Conservation (phyloP, 2,888 invertebrate genomes). For the Sinotaia quadrata region DNA sequence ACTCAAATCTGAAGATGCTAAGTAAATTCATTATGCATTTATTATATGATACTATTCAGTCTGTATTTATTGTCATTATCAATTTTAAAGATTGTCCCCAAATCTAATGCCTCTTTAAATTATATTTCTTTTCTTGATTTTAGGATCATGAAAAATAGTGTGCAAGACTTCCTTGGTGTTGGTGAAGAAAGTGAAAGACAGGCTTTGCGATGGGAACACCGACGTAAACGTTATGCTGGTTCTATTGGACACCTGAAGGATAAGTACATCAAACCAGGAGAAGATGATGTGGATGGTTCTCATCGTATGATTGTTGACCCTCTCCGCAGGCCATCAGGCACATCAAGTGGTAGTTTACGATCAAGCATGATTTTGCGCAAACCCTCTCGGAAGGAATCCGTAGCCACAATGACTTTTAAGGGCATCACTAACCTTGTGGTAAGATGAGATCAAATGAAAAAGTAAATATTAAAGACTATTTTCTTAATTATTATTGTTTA, state of each 20-base stretch:
- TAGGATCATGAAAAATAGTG: conserved; percentile 84
- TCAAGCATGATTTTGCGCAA: conserved; percentile 35
- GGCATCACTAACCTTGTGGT: conserved; percentile 87
- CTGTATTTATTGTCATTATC: too few species aligned
- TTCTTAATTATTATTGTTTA: too few species aligned
- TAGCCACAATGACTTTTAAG: conserved; percentile 85
- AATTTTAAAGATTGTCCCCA: too few species aligned
- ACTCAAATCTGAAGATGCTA: too few species aligned
- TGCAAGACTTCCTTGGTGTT: conserved; percentile 88
- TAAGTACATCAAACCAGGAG: conserved; percentile 36
- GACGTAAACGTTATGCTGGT: conserved; percentile 74
- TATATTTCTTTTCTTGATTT: too few species aligned
- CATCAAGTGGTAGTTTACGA: conserved; percentile 49
- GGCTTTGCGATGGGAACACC: conserved; percentile 79
- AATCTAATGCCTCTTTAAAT: too few species aligned
- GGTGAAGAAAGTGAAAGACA: conserved; percentile 83
- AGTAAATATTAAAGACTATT: too few species aligned
- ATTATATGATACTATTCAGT: too few species aligned
- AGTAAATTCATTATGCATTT: too few species aligned
- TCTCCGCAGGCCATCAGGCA: conserved; percentile 47
- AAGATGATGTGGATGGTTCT: conserved; percentile 49
- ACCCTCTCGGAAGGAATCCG: conserved; percentile 77
- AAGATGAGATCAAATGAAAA: too few species aligned
- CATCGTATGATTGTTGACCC: conserved; percentile 56
- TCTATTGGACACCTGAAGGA: conserved; percentile 51